phyloP scores from a whole-genome alignment of 2,113 vertebrate species.

The Gallinago paraguaiae region DNA sequence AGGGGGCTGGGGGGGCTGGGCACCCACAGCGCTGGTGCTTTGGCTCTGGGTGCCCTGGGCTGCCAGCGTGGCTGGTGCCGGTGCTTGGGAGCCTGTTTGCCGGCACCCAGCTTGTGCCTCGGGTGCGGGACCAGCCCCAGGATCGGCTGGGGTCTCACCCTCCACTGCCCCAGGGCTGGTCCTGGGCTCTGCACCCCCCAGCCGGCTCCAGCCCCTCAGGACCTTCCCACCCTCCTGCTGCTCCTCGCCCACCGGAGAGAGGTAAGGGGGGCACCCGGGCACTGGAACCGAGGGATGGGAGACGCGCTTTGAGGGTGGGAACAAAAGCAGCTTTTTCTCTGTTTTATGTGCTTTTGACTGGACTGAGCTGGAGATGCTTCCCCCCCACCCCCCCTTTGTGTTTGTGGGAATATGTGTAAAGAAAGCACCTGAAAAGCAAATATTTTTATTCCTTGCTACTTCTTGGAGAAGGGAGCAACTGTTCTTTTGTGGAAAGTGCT shows the following conservation, averaged over 20 bases:
- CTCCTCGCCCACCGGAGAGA: accelerated
- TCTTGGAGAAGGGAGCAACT: too few species aligned
- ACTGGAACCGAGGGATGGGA: accelerated
- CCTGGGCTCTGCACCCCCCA: neutral
- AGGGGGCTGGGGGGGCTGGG: accelerated
- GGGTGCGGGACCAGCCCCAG: accelerated
- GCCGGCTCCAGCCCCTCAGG: accelerated
- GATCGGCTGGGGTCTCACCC: neutral
- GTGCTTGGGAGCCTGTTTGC: neutral
- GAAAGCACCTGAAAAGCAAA: neutral
- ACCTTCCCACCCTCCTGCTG: neutral
- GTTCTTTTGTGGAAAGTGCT: too few species aligned
- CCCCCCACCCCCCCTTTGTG: accelerated
- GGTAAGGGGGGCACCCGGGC: neutral
- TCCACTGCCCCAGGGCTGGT: too few species aligned
- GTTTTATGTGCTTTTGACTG: accelerated
- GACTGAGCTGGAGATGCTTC: neutral
- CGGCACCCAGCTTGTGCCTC: accelerated
- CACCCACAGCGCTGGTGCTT: accelerated
- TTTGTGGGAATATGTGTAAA: neutral
- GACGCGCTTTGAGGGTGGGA: accelerated
- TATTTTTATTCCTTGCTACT: neutral
- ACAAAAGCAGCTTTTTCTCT: too few species aligned
- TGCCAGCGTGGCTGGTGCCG: accelerated
- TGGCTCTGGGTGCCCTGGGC: accelerated